Conservation (phyloP, 2,113 vertebrate genomes). For the Corythaeola cristata region DNA sequence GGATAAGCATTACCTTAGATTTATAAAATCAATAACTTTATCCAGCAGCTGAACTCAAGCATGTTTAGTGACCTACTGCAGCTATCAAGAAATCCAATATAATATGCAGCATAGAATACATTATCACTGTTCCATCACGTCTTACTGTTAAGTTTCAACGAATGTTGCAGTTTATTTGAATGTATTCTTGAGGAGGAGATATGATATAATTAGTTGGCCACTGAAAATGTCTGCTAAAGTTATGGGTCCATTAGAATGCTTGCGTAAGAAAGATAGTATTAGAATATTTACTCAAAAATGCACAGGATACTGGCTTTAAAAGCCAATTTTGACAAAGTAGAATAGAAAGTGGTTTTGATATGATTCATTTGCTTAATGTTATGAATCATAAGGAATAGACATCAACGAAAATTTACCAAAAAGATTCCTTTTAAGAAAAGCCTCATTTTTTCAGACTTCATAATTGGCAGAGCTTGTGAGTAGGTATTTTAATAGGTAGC, state of each 20-base stretch:
- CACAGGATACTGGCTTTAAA: not conserved
- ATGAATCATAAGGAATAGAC: not conserved
- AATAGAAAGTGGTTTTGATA: not conserved
- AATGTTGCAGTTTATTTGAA: conserved; percentile 22
- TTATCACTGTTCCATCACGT: conserved; percentile 16
- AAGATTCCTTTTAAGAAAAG: not conserved
- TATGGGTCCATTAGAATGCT: not conserved
- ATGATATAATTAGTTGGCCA: conserved; percentile 12
- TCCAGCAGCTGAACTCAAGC: not conserved
- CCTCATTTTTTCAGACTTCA: not conserved
- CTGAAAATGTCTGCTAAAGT: conserved; percentile 23
- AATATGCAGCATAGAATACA: not conserved
- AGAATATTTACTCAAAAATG: not conserved
- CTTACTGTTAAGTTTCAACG: conserved; percentile 18
- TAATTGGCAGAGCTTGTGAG: not conserved
- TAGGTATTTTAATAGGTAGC: not conserved
- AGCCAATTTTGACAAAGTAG: not conserved
- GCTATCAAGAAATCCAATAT: conserved; percentile 24
- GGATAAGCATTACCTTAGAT: conserved; percentile 9
- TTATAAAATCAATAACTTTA: conserved; percentile 47
- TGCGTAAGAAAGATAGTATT: not conserved
- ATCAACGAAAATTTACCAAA: not conserved
- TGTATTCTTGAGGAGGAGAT: conserved; percentile 36
- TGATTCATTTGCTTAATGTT: not conserved
- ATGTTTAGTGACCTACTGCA: not conserved